Conservation (phyloP, 2,888 invertebrate genomes). For the Aphodius granarius region DNA sequence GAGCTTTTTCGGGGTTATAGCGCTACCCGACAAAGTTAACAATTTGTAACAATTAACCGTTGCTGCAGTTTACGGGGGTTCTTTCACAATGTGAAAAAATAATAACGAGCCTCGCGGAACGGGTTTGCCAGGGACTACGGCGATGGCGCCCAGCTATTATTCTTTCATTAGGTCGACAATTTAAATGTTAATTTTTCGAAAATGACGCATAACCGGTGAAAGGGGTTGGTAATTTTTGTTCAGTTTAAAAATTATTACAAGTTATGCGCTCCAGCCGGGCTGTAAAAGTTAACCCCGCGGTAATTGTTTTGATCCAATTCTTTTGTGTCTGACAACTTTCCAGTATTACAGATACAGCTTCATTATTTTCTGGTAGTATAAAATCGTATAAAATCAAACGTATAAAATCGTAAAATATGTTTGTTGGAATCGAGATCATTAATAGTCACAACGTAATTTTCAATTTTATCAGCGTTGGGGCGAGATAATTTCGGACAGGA, state of each 20-base stretch:
- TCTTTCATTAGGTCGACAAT: not conserved
- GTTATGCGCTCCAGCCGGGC: not conserved
- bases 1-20: not conserved
- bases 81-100: not conserved
- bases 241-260: not conserved
- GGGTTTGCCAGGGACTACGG: not conserved
- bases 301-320: not conserved
- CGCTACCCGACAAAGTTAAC: not conserved
- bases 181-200: not conserved
- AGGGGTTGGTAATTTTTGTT: not conserved
- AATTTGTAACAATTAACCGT: not conserved
- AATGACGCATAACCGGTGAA: not conserved
- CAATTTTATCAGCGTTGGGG: not conserved
- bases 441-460: not conserved
- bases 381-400: too few species aligned
- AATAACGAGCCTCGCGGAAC: not conserved
- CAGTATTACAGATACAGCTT: not conserved
- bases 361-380: too few species aligned
- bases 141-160: not conserved
- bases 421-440: not conserved
- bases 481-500: not conserved
- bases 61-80: not conserved
- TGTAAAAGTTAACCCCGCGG: not conserved
- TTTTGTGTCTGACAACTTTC: not conserved
- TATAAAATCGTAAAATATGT: too few species aligned